Conservation (phyloP, 2,888 invertebrate species). For the Nineta flava region DNA sequence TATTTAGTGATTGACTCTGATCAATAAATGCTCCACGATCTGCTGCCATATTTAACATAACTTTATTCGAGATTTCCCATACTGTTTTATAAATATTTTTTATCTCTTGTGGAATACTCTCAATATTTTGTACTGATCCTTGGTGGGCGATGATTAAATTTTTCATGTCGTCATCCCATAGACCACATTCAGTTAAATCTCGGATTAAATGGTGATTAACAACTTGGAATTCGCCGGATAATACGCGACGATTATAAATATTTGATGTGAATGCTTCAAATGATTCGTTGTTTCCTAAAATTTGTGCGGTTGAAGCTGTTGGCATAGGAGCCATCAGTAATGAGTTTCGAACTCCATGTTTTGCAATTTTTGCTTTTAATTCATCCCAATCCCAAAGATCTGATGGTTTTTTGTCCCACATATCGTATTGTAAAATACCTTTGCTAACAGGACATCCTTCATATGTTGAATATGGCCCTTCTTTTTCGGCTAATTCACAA, state of each 20-base stretch:
- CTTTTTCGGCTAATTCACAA: slow-evolving; percentile 74
- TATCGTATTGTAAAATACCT: slow-evolving; percentile 91
- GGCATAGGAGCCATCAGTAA: slow-evolving; percentile 94
- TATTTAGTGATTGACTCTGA: slow-evolving; percentile 95
- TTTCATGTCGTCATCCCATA: slow-evolving; percentile 95
- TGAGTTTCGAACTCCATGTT: slow-evolving; percentile 86
- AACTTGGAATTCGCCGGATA: slow-evolving; percentile 91
- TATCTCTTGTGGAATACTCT: slow-evolving; percentile 67
- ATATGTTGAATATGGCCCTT: slow-evolving; percentile 84
- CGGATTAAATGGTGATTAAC: slow-evolving; percentile 91
- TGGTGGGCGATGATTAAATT: slow-evolving; percentile 79
- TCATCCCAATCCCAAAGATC: slow-evolving; percentile 78
- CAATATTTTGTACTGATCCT: slow-evolving; percentile 86
- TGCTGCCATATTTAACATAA: slow-evolving; percentile 89
- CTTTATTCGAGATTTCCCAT: slow-evolving; percentile 93
- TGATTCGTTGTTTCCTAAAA: slow-evolving; percentile 96
- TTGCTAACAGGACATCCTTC: slow-evolving; percentile 83
- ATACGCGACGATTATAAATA: slow-evolving; percentile 82
- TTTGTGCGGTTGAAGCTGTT: slow-evolving; percentile 97
- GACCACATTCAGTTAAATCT: slow-evolving; percentile 75
- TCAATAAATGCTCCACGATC: slow-evolving; percentile 97
- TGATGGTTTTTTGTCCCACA: slow-evolving; percentile 84
- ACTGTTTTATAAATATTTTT: slow-evolving; percentile 88
- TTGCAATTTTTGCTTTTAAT: slow-evolving; percentile 69
- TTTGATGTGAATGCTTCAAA: slow-evolving; percentile 98